Percentiles rank a stretch among this genome's conserved stretches.
These are phyloP conservation scores for Candidula unifasciata DNA, from an alignment of 2,888 invertebrate genomes.

Conservation along the genomic window DNA sequence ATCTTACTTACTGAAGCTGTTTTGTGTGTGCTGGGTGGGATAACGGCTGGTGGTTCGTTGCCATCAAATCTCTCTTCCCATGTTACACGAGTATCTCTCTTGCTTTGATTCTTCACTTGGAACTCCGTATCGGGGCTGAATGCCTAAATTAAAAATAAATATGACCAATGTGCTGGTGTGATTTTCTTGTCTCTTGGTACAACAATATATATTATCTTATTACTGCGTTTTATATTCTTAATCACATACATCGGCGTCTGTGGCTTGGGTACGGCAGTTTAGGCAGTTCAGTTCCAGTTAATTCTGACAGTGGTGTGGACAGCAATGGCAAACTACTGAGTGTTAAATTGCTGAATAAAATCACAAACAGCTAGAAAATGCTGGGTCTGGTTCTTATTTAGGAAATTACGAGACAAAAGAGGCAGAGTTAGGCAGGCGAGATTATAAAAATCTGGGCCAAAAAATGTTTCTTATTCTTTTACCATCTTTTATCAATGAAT, in stretches of 20 bases:
- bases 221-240: too few relatives aligned
- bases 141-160: slow-evolving; percentile 66
- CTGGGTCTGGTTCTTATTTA: background rate
- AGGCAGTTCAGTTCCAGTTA: too few relatives aligned
- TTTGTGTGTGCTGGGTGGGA: slow-evolving; percentile 56
- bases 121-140: slow-evolving; percentile 79
- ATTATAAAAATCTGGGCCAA: too few relatives aligned
- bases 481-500: too few relatives aligned
- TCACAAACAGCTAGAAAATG: background rate
- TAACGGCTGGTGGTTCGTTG: slow-evolving; percentile 60
- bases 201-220: too few relatives aligned
- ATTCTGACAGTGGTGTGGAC: too few relatives aligned
- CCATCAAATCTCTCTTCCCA: slow-evolving; percentile 77
- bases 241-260: too few relatives aligned
- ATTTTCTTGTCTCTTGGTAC: background rate
- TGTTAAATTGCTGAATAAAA: too few relatives aligned
- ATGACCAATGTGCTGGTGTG: background rate
- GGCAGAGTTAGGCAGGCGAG: too few relatives aligned
- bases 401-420: background rate
- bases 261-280: too few relatives aligned
- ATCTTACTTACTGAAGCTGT: slow-evolving; percentile 35
- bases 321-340: too few relatives aligned
- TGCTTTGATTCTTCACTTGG: slow-evolving; percentile 78
- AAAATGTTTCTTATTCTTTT: too few relatives aligned
- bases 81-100: slow-evolving; percentile 62